Conservation (phyloP, 2,113 vertebrate genomes). For the Lasiurus cinereus region DNA sequence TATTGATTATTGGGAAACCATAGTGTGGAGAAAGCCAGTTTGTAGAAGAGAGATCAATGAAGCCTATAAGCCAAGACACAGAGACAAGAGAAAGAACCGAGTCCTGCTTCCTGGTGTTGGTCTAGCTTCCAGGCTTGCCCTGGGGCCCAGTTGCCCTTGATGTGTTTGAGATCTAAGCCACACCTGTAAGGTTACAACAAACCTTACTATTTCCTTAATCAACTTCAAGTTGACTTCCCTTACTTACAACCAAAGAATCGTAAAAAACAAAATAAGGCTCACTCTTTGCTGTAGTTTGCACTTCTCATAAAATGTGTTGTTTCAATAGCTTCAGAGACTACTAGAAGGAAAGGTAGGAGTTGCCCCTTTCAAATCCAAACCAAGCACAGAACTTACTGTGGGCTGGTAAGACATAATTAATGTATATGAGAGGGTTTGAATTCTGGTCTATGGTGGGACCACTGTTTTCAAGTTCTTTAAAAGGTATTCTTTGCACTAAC, state of each 20-base stretch:
- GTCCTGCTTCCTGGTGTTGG: background rate
- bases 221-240: background rate
- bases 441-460: background rate
- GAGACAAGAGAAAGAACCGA: background rate
- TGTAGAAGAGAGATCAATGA: background rate
- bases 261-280: slow-evolving; percentile 2
- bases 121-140: background rate
- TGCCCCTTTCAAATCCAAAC: background rate
- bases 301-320: background rate
- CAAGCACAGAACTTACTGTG: background rate
- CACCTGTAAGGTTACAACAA: background rate
- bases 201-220: background rate
- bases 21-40: background rate
- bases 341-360: background rate
- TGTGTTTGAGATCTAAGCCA: background rate
- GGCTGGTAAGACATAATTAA: background rate
- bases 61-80: background rate
- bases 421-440: background rate
- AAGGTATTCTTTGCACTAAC: slow-evolving; percentile 36
- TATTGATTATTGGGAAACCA: background rate
- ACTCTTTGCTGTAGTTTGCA: background rate
- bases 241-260: background rate
- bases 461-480: slow-evolving; percentile 46
- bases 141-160: background rate
- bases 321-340: background rate